Percentiles rank a stretch among this genome's conserved stretches.
Conservation (phyloP, 2,888 invertebrate species). For the Apomyelois bistriatella region DNA sequence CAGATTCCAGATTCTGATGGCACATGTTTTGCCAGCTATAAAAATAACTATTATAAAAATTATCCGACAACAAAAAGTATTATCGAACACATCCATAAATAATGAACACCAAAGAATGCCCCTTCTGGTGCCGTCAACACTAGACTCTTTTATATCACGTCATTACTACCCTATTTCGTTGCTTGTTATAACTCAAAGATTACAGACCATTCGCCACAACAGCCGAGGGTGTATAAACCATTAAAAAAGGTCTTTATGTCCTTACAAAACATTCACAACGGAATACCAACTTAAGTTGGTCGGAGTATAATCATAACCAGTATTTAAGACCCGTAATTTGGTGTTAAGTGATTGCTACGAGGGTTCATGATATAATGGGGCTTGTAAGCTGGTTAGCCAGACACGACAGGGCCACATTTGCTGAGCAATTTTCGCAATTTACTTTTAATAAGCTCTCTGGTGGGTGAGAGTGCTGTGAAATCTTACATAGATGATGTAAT, state of each 20-base stretch:
- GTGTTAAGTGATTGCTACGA: conserved; percentile 21
- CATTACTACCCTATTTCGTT: conserved; percentile 63
- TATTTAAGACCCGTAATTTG: conserved; percentile 24
- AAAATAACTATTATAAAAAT: conserved; percentile 15
- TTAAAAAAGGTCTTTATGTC: conserved; percentile 24
- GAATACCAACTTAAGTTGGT: conserved; percentile 20
- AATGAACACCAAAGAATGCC: conserved; percentile 42
- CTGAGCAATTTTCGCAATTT: conserved; percentile 77
- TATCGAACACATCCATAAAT: conserved; percentile 21
- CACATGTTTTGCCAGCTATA: not conserved
- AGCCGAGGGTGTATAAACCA: conserved; percentile 41
- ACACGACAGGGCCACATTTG: conserved; percentile 69
- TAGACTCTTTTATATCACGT: conserved; percentile 57
- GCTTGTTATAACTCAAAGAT: conserved; percentile 64
- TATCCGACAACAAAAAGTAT: conserved; percentile 24
- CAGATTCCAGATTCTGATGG: too few relatives aligned
- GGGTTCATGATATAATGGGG: conserved; percentile 35
- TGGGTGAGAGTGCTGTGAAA: conserved; percentile 58
- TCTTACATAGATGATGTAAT: conserved; percentile 41
- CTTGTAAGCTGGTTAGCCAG: conserved; percentile 60
- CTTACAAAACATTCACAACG: conserved; percentile 24
- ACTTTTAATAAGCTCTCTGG: conserved; percentile 73
- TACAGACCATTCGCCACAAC: conserved; percentile 57
- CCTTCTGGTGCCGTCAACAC: conserved; percentile 61
- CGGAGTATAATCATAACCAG: conserved; percentile 7